Evolutionary conservation across 2,888 invertebrate genomes (phyloP).

Genomic region (Eupeodes latifasciatus): DNA sequence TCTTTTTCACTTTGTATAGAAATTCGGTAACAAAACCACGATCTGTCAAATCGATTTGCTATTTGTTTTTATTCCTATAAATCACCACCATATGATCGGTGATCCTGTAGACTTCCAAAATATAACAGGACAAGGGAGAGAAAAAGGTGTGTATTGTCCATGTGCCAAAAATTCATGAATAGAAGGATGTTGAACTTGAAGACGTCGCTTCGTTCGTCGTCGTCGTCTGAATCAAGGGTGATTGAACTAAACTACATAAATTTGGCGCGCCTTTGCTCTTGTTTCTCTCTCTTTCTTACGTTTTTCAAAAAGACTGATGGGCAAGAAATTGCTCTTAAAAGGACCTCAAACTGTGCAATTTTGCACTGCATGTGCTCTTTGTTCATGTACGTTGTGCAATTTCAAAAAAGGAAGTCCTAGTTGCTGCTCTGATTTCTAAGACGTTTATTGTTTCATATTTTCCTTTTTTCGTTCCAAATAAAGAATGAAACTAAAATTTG

Average conservation of each 20-base stretch:
- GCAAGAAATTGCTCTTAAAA: slow-evolving; percentile 37
- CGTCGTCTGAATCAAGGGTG: slow-evolving; percentile 23
- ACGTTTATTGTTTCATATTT: slow-evolving; percentile 64
- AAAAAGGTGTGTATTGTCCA: slow-evolving; percentile 73
- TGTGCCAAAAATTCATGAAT: slow-evolving; percentile 68
- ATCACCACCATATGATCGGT: slow-evolving; percentile 33
- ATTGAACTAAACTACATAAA: slow-evolving; percentile 48
- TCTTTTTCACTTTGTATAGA: slow-evolving; percentile 7
- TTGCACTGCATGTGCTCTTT: slow-evolving; percentile 73
- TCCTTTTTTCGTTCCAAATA: neutral
- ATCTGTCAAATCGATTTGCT: slow-evolving; percentile 75
- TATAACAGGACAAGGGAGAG: neutral
- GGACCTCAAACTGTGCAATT: slow-evolving; percentile 74
- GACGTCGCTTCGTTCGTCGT: neutral
- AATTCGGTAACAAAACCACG: slow-evolving; percentile 59
- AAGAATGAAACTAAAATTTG: slow-evolving; percentile 44
- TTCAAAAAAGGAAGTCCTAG: slow-evolving; percentile 64
- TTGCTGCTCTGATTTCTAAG: slow-evolving; percentile 68
- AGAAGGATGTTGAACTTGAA: slow-evolving; percentile 10
- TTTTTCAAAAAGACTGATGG: slow-evolving; percentile 20
- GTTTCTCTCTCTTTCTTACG: neutral
- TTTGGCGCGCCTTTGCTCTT: slow-evolving; percentile 33
- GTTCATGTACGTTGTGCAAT: slow-evolving; percentile 66
- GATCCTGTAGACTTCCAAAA: neutral
- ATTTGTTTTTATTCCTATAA: slow-evolving; percentile 57